Evolutionary conservation across 2,797 vertebrate genomes (phyloP).

Genomic region (Pteropus rufus): DNA sequence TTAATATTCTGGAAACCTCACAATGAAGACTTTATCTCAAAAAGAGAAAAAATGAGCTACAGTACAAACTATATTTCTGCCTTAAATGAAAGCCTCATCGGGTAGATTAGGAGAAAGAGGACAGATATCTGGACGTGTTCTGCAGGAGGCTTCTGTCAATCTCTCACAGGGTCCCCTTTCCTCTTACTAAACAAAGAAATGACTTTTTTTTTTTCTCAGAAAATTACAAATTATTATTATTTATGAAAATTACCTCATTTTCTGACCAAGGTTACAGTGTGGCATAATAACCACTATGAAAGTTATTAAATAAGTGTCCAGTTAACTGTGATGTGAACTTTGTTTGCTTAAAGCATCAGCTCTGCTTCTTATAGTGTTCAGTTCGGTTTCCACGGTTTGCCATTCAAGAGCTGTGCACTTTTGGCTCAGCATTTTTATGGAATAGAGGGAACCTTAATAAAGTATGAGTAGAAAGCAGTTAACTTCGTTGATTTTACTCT

Average conservation of each 20-base stretch:
- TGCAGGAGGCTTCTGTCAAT: background rate
- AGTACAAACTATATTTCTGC: background rate
- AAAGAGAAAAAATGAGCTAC: background rate
- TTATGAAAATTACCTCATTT: background rate
- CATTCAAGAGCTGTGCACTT: background rate
- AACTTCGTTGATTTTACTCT: background rate
- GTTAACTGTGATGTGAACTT: background rate
- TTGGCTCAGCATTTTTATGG: background rate
- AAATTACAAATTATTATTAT: background rate
- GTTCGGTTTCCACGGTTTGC: background rate
- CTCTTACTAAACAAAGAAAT: background rate
- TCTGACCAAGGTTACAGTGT: background rate
- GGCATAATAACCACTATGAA: background rate
- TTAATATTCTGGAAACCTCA: background rate
- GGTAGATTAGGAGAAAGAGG: background rate
- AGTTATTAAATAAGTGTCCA: background rate
- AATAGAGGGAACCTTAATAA: background rate
- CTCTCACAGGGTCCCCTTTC: background rate
- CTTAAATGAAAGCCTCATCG: background rate
- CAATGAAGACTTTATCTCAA: background rate
- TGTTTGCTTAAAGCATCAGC: background rate
- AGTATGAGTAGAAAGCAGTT: background rate
- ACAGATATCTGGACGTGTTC: background rate
- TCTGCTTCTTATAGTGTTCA: background rate
- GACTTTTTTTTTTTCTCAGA: background rate